Conservation (phyloP, 2,797 vertebrate species). For the Phrynocephalus vlangalii region DNA sequence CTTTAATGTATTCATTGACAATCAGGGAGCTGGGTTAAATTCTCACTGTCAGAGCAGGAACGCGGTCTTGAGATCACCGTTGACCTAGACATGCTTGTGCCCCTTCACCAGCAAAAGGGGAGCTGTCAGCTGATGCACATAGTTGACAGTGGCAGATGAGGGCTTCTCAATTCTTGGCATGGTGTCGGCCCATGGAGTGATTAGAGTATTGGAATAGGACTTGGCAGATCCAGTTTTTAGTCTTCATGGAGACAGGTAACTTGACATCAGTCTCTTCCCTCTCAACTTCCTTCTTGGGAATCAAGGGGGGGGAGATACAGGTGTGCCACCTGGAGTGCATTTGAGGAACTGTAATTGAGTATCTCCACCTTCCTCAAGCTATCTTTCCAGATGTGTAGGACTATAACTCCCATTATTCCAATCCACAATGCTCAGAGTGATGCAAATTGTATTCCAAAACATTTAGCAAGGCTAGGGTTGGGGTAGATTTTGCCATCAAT, state of each 20-base stretch:
- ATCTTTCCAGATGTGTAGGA: background rate
- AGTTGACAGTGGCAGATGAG: background rate
- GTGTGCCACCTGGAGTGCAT: too few species aligned
- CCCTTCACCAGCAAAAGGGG: background rate
- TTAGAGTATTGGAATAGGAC: too few species aligned
- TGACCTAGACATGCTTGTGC: background rate
- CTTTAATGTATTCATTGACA: conserved; percentile 8
- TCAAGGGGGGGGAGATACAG: too few species aligned
- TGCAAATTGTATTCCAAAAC: background rate
- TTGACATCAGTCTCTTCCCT: too few species aligned
- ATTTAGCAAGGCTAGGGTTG: too few species aligned
- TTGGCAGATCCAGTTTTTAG: too few species aligned
- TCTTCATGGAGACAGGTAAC: too few species aligned
- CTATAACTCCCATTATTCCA: background rate
- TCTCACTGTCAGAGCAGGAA: background rate
- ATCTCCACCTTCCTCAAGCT: background rate
- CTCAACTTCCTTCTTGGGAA: too few species aligned
- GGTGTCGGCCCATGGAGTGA: too few species aligned
- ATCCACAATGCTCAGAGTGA: background rate
- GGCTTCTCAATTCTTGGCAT: background rate
- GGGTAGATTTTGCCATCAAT: too few species aligned
- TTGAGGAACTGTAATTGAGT: background rate
- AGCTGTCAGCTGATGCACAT: background rate
- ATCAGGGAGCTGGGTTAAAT: background rate
- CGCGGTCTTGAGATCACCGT: background rate